Evolutionary conservation across 2,113 vertebrate genomes (phyloP), one percentile per base, ranked within the genome.

Genomic region (Ochotona princeps): DNA sequence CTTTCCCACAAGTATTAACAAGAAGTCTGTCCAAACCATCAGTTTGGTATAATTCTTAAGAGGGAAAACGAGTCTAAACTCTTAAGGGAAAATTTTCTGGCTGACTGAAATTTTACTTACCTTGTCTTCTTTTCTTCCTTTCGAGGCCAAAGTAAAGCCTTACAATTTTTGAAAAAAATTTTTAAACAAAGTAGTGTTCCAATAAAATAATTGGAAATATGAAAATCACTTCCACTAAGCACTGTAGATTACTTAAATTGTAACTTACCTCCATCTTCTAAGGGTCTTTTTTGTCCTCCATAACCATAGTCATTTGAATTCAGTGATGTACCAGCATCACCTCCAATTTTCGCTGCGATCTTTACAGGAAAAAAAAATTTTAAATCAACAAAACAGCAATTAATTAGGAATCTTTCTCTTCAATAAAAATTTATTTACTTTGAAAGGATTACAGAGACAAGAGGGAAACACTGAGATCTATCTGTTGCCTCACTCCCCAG

Each of bases 271-370:
- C 99, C 99, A 97, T 99, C 99, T 98, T 99, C 99, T 96, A 99
- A 98, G 96, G 99, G 99, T 97, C 99, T 99, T 98, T 99, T 99
- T 97, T 99, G 99, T 96, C 99, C 99, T 92, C 99, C 98, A 95
- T 99, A 99, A 97, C 98, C 98, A 96, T 99, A 99, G 83, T 99
- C 99, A 89, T 98, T 99, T 65, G 98, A 97, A 90, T 98, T 98
- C 94, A 99, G 98, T 86, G 99, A 98, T 60, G 98, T 98, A 35
- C 99, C 99, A 96, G 98, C 97, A 97, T 99, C 99, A 32, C 99
- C 99, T 72, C 99, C 99, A 87, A 99, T 99, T 98, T 99, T 99
- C 83, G 99, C 99, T 97, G 99, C 99, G 84, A 99, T 99, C 99
- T 99, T 97, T 79, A 98, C 75, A 57, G 84, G 87, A 92, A 44